Base-by-base conservation (phyloP, 1,140 invertebrate species). In the Ceratina australensis region DNA sequence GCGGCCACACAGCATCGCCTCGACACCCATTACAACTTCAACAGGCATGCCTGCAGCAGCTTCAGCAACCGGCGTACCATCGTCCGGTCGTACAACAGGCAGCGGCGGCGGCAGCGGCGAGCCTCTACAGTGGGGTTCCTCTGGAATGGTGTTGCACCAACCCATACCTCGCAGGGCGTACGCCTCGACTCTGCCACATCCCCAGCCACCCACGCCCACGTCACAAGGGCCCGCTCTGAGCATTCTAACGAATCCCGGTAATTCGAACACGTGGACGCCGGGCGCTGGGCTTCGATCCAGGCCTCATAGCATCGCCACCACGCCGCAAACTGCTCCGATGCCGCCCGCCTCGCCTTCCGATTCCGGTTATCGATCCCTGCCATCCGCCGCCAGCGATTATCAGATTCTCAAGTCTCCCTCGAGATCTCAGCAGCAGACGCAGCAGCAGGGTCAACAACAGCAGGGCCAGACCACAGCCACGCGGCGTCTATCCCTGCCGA, bases 361-460 rank as follows among this genome's bases (percentile, higher is more conserved):
- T 80, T 93, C 93, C 0, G 93, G 93, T 0, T 93, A 93, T 81
- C 88, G 93, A 18, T 93, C 93, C 12, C 85, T 93, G n/a, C 93
- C 93, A 13, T 92, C 93, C 1, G 93, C 93, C 12, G 92, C 94
- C 28, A 95, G 94, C 86, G 94, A 95, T 79, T 94, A 94, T 87
- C 94, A 95, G 88, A 90, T 95, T 49, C 93, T 94, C 65, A 93
- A 92, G 66, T 92, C 92, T 0, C 90, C 92, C 0, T 88, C 86
- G 8, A 86, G 85, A 24, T 81, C 84, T 3, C 83, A 88, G 61
- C 78, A 82, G 69, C 91, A 72, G 88, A 89, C 15, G 85, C 81
- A 84, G 49, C 81, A 84, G 49, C 77, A 71, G 20, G 72, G 63
- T 3, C 77, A 78, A 3, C 75, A 74, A 22, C 77, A 78, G 28